Base-by-base conservation (phyloP, 53 echinoderm and acorn worm species). In the Mesocentrotus franciscanus region DNA sequence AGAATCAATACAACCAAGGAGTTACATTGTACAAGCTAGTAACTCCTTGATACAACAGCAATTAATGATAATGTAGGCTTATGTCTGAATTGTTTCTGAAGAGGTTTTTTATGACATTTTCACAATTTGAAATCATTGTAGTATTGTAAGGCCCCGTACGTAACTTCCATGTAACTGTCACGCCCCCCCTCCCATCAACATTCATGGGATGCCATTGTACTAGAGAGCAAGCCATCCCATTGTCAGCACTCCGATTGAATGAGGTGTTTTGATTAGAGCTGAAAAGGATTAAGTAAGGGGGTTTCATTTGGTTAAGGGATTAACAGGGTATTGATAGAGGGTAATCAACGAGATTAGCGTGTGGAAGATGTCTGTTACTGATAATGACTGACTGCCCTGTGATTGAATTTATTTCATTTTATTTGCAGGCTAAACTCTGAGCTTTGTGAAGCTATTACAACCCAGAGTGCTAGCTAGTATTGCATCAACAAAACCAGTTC, bases 181-280 rank as follows among this genome's bases (percentile, higher is more conserved):
- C 13, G 61, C 61, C 61, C 16, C 17, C 17, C 17, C 17, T 61
- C 17, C 61, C 17, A 16, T 61, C 61, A 61, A 61, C 35, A 79
- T 79, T 56, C n/a, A 58, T 24, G 1, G 85, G 56, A 85, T 57
- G 85, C 58, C 15, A 11, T 17, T 29, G 29, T 79, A 17, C 16
- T 35, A 39, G 4, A 10, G 20, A 85, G 56, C 57, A 57, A 58
- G 39, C 85, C 8, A 1, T 20, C 9, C 29, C n/a, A 58, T 85
- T 85, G 58, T 27, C 36, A 36, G 39, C 85, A 10, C 56, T 34
- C 56, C 27, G 1, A 24, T 85, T 27, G 15, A 85, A 8, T 57
- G 85, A 85, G 85, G 85, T 85, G 85, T 85, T 85, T 85, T 85
- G 85, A 85, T 85, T 85, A n/a, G 85, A 10, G 58, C 56, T 85